Evolutionary conservation across 2,113 vertebrate species (phyloP).

Genomic region (Malurus elegans): DNA sequence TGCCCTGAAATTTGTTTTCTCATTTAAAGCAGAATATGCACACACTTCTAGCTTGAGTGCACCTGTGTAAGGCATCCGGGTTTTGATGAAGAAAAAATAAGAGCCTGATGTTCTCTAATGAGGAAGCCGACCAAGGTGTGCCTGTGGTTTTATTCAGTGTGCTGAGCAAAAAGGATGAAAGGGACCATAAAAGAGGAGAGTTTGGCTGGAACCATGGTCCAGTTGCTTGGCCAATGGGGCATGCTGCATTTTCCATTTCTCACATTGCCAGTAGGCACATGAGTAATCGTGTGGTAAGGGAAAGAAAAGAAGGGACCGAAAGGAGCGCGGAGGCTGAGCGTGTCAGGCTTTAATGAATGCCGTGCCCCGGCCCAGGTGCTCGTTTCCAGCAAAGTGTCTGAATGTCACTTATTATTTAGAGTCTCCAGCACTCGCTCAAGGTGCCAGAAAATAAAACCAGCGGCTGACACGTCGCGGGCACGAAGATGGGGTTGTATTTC

Average conservation of each 20-base stretch:
- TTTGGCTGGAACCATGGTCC: conserved; percentile 48
- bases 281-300: conserved; percentile 28
- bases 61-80: background rate
- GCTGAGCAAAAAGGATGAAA: conserved; percentile 50
- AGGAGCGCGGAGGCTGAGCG: background rate
- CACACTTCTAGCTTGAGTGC: background rate
- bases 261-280: conserved; percentile 8
- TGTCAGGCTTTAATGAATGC: conserved; percentile 10
- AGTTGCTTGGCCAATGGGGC: conserved; percentile 39
- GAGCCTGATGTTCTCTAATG: conserved; percentile 16
- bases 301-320: background rate
- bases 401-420: conserved; percentile 48
- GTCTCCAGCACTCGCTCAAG: conserved; percentile 1
- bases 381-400: background rate
- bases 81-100: background rate
- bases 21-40: background rate
- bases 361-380: conserved; percentile 52
- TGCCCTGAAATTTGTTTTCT: background rate
- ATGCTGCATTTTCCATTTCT: conserved; percentile 39
- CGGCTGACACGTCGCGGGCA: conserved; percentile 39
- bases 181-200: conserved; percentile 8
- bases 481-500: conserved; percentile 74
- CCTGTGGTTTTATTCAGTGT: conserved; percentile 53
- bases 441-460: conserved; percentile 68
- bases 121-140: conserved; percentile 36